These are phyloP conservation scores for Semnornis frantzii DNA, from an alignment of 2,113 vertebrate genomes.

Conservation along the genomic window DNA sequence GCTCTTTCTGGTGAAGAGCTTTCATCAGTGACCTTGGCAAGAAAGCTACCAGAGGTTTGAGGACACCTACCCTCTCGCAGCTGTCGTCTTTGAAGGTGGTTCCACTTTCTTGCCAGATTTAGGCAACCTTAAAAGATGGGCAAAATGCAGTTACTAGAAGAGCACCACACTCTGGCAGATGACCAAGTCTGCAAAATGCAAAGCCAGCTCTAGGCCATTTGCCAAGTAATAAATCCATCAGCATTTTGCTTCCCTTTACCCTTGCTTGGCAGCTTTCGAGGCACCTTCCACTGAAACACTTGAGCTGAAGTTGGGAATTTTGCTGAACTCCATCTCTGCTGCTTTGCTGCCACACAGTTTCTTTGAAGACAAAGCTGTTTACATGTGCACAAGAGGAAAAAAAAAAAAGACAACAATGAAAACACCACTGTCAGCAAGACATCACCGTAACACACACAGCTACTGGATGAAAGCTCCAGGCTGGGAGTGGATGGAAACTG, in stretches of 20 bases:
- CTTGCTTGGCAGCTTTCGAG: constrained; percentile 51
- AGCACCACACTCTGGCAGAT: background rate
- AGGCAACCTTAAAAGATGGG: background rate
- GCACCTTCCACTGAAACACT: background rate
- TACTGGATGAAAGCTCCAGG: no score
- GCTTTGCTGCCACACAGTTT: constrained; percentile 41
- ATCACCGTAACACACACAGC: background rate
- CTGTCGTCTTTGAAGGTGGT: background rate
- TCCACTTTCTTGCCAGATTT: constrained; percentile 65
- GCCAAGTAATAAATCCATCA: background rate
- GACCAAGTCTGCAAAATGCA: background rate
- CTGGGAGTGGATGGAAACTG: no score
- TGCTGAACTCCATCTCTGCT: constrained; percentile 28
- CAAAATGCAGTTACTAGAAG: background rate
- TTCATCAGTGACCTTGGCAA: background rate
- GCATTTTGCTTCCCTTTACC: constrained; percentile 27
- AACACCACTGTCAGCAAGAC: background rate
- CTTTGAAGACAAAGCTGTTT: constrained; percentile 52
- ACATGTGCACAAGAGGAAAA: constrained; percentile 47
- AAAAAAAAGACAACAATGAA: background rate
- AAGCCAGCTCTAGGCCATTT: background rate
- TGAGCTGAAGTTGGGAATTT: constrained; percentile 13
- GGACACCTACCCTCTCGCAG: constrained; percentile 35
- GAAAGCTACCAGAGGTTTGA: background rate
- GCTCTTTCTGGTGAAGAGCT: background rate